Percentiles rank a stretch among this genome's conserved stretches.
Evolutionary conservation across 2,888 invertebrate species (phyloP).

Genomic region (Luffia ferchaultella): DNA sequence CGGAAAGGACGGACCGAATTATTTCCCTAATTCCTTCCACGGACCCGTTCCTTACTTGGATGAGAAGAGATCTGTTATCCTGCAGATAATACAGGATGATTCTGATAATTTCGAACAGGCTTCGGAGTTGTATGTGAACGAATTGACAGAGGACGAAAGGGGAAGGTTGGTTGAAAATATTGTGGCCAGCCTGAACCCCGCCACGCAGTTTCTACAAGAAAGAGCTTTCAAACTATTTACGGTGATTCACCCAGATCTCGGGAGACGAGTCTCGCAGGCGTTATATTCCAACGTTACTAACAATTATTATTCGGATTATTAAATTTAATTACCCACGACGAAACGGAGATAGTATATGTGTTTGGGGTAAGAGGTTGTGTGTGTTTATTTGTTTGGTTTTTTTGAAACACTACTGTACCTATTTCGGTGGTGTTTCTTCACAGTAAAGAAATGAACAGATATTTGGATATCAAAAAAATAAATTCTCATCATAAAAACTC

Average conservation of each 20-base stretch:
- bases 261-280: conserved; percentile 68
- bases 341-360: too few species aligned
- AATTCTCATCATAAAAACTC: too few species aligned
- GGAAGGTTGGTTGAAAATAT: conserved; percentile 82
- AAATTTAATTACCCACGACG: conserved; percentile 17
- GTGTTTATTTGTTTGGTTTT: too few species aligned
- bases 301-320: conserved; percentile 37
- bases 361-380: too few species aligned
- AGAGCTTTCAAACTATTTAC: conserved; percentile 83
- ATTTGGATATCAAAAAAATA: too few species aligned
- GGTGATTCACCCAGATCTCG: conserved; percentile 80
- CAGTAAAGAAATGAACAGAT: too few species aligned
- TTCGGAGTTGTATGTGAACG: conserved; percentile 78
- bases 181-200: conserved; percentile 74
- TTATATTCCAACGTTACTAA: conserved; percentile 35
- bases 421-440: too few species aligned
- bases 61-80: conserved; percentile 56
- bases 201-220: conserved; percentile 81
- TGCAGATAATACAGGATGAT: conserved; percentile 72
- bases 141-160: conserved; percentile 77
- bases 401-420: too few species aligned
- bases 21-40: conserved; percentile 92
- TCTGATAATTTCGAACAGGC: conserved; percentile 90
- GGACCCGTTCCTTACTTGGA: conserved; percentile 77
- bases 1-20: conserved; percentile 89